Evolutionary conservation across 2,113 vertebrate species (phyloP), one percentile per base, ranked within the genome.

Genomic region (Psophia crepitans): DNA sequence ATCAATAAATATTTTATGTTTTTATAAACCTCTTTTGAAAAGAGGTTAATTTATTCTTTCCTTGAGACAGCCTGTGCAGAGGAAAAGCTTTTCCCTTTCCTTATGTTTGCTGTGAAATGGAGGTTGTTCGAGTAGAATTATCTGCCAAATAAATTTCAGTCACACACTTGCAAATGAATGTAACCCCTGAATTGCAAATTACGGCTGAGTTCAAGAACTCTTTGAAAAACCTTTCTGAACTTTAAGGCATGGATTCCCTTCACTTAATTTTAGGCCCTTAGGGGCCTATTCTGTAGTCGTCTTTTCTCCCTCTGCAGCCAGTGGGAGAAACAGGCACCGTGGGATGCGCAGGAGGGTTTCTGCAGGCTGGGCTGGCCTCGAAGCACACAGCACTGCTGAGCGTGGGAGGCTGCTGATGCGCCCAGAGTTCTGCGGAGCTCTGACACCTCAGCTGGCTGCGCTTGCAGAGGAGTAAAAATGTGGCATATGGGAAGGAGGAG

Each of bases 301-400:
- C 30, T 66, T 70, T 56, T 60, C 35, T 82, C 20, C 26, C 37
- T 68, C 30, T 79, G 21, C 3, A 8, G 21, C n/a, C 41, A 6
- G 10, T 5, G 49, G 27, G 33, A 83, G 49, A 73, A 75, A 26
- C 7, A 33, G 43, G 53, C 54, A 19, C 14, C 0, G 2, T 0
- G 1, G 41, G 44, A 23, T 26, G 15, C 2, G 2, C 18, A 6
- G 49, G 21, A 51, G 39, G 35, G 12, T 64, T 89, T 49, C 2
- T 2, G 10, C 5, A 7, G 58, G 26, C 56, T 85, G 56, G 4
- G 12, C 7, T 64, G 39, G 24, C 60, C 54, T 35, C 7, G 60
- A 43, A 53, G 37, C 27, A 18, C 23, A 5, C 2, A 0, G 65
- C 21, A 74, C 5, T 56, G 37, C 48, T 48, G 63, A 68, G 22